Base-by-base conservation (phyloP, 1,140 invertebrate genomes). In the Lepeophtheirus salmonis region DNA sequence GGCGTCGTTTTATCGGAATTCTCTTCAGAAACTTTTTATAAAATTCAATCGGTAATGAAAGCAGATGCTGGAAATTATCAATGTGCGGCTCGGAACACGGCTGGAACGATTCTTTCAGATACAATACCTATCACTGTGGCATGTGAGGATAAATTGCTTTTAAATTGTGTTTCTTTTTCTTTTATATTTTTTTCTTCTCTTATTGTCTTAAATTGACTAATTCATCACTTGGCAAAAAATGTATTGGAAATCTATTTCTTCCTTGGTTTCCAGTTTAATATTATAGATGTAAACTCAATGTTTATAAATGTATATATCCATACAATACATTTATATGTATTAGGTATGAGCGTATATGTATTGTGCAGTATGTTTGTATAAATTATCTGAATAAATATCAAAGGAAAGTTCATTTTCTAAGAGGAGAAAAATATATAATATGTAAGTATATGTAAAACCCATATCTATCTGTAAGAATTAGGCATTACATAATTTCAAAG, bases 41-140 rank as follows among this genome's bases (percentile, higher is more conserved):
- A 83, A 68, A 88, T 92, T 62, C 77, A 80, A 63, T 83, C 80
- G 65, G 81, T 86, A 1, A 78, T 79, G 58, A 75, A 80, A 24
- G 77, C 81, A 58, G 85, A 92, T 71, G 82, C 83, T 24, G 89
- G 89, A 14, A 79, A 81, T 26, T 95, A 94, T 71, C 83, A 89
- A 68, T 94, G 89, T 73, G 80, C 90, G 52, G 89, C 89, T 10
- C 80, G 79, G 61, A 94, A 92, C 71, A 80, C 83, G 64, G 86
- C 86, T 51, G 89, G 89, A 49, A 83, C 87, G 51, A 84, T 94
- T 69, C 80, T 89, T 68, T 90, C 87, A 70, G 83, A 90, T 67
- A 83, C 84, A 70, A 83, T 86, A 66, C 77, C 81, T 64, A 80
- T 95, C 54, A 78, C 82, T 52, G 85, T 92, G 56, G 88, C 88